These are phyloP conservation scores for Spheniscus mendiculus DNA, from an alignment of 2,113 vertebrate genomes.

Conservation along the genomic window DNA sequence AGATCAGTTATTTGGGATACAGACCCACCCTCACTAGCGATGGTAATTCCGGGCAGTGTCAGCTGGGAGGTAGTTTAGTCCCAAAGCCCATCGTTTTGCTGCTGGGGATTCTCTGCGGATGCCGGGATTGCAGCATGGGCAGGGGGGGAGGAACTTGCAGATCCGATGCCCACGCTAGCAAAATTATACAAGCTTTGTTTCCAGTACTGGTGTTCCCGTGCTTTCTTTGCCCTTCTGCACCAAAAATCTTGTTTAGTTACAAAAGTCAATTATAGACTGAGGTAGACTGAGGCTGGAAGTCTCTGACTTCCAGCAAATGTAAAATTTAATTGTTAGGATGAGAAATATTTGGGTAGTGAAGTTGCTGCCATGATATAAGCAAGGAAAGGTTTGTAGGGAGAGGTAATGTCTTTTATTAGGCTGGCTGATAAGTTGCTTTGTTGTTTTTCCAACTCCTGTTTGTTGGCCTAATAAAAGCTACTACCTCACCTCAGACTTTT, in stretches of 20 bases:
- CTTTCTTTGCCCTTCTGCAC: neutral
- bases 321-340: neutral
- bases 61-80: conserved; percentile 19
- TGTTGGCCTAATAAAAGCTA: neutral
- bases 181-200: neutral
- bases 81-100: neutral
- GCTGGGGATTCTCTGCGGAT: neutral
- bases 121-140: neutral
- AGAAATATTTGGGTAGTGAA: neutral
- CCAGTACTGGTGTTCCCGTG: neutral
- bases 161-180: neutral
- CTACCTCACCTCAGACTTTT: neutral
- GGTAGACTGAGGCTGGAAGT: neutral
- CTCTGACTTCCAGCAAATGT: neutral
- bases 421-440: neutral
- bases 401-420: conserved; percentile 37
- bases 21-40: neutral
- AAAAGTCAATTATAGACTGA: neutral
- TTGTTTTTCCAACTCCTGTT: neutral
- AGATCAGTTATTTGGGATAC: neutral
- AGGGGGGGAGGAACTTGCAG: neutral
- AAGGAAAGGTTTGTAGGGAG: neutral
- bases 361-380: neutral
- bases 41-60: neutral
- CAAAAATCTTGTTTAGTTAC: neutral